These are phyloP conservation scores for Cotesia congregata DNA, from an alignment of 2,888 invertebrate genomes.

Conservation along the genomic window DNA sequence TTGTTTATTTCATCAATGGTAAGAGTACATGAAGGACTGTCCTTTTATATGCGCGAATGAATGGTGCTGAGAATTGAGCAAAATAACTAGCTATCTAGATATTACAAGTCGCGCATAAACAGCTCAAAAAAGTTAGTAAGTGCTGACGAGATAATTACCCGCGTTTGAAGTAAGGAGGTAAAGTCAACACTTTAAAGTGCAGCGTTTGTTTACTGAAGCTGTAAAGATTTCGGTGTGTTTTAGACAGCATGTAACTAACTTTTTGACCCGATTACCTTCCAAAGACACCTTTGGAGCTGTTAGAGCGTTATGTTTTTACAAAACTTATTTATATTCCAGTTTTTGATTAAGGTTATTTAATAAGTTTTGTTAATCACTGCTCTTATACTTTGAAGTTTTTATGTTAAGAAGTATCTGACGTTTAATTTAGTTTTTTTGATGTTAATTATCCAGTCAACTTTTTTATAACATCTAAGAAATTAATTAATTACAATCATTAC, in stretches of 20 bases:
- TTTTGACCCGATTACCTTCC: background rate
- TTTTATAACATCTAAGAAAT: too few relatives aligned
- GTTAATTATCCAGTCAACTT: too few relatives aligned
- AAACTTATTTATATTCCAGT: background rate
- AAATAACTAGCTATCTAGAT: too few relatives aligned
- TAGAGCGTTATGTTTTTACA: background rate
- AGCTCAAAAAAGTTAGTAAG: background rate
- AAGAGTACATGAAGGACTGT: too few relatives aligned
- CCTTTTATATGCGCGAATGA: too few relatives aligned
- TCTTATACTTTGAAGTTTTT: background rate
- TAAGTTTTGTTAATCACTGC: background rate
- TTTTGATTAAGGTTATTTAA: background rate
- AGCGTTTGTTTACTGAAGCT: background rate
- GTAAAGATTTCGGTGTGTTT: background rate
- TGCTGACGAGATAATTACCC: background rate
- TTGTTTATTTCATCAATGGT: too few relatives aligned
- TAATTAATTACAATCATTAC: too few relatives aligned
- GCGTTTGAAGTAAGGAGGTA: background rate
- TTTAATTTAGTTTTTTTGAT: too few relatives aligned
- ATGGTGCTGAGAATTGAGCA: too few relatives aligned
- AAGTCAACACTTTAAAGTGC: background rate
- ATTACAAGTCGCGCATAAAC: too few relatives aligned
- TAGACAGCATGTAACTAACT: background rate
- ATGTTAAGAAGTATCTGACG: too few relatives aligned
- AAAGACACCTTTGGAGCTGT: background rate